Evolutionary conservation across 2,797 vertebrate species (phyloP), one percentile per base, ranked within the genome.

Genomic region (Rhinatrema bivittatum): DNA sequence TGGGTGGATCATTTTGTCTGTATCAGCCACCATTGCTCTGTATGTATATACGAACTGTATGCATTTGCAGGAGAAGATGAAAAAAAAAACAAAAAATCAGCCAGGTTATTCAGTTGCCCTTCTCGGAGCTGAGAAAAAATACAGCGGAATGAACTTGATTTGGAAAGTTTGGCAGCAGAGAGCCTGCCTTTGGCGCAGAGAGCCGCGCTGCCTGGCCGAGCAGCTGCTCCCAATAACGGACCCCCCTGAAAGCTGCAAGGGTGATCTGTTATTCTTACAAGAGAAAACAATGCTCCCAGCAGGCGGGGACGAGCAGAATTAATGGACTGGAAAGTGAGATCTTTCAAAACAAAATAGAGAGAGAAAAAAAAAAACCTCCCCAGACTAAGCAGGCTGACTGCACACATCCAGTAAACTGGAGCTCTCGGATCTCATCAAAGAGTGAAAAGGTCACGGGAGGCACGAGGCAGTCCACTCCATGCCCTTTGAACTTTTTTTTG

Each of bases 321-420:
- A 82, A 86, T 79, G 76, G 70, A 60, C 62, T 70, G 71, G 72
- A 82, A 81, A 81, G 66, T 32, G 50, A 72, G 53, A 74, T 67
- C 63, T 72, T 70, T 76, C 72, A 68, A 29, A 68, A 56, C n/a
- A n/a, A n/a, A n/a, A n/a, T n/a, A n/a, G n/a, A n/a, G n/a, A n/a
- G n/a, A n/a, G n/a, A n/a, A n/a, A n/a, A n/a, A n/a, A n/a, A n/a
- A n/a, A n/a, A n/a, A n/a, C n/a, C 33, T 61, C 75, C 48, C 52
- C 47, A 74, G 72, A 65, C 62, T 50, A 39, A n/a, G 39, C 52
- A 56, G 56, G 64, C 46, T 61, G 50, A 54, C 46, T 40, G 53
- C 56, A 48, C 42, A 70, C 50, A 73, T 65, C 51, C 50, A 29
- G 32, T 66, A 76, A 64, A 62, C 52, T 56, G 42, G 49, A 46